These are phyloP conservation scores for Eueremaeus valkanovi DNA, from an alignment of 2,888 invertebrate species.

Conservation along the genomic window DNA sequence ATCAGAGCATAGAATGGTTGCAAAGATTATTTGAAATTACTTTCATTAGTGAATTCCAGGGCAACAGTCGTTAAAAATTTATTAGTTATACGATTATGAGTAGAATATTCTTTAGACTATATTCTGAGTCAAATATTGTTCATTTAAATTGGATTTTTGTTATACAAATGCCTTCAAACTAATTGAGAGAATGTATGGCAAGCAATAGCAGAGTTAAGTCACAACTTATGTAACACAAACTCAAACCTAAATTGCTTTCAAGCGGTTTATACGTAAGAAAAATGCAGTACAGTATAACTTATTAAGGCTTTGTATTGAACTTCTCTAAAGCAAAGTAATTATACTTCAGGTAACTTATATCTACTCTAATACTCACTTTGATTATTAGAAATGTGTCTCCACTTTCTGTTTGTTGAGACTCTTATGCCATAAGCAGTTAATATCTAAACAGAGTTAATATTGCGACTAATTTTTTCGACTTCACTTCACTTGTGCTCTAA, in stretches of 20 bases:
- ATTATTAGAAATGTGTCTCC: background rate
- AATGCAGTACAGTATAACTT: background rate
- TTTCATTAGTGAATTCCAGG: background rate
- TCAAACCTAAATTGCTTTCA: too few species aligned
- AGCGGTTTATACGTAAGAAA: too few species aligned
- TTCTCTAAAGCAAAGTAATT: background rate
- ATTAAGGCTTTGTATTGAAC: background rate
- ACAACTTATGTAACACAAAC: too few species aligned
- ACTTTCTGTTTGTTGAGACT: background rate
- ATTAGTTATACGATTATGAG: too few species aligned
- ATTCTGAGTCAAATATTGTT: background rate
- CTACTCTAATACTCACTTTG: background rate
- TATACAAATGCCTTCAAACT: background rate
- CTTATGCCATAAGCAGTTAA: background rate
- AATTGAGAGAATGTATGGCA: background rate
- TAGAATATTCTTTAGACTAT: too few species aligned
- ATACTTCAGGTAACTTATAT: background rate
- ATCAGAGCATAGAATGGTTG: conserved; percentile 2
- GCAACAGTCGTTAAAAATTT: background rate
- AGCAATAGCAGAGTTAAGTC: background rate
- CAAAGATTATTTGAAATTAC: background rate
- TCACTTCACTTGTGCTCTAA: conserved; percentile 8
- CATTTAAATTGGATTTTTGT: background rate
- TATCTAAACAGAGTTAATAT: conserved; percentile 25
- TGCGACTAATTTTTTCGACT: conserved; percentile 28